Evolutionary conservation across 1,140 invertebrate genomes (phyloP).

Genomic region (Papilio polytes): DNA sequence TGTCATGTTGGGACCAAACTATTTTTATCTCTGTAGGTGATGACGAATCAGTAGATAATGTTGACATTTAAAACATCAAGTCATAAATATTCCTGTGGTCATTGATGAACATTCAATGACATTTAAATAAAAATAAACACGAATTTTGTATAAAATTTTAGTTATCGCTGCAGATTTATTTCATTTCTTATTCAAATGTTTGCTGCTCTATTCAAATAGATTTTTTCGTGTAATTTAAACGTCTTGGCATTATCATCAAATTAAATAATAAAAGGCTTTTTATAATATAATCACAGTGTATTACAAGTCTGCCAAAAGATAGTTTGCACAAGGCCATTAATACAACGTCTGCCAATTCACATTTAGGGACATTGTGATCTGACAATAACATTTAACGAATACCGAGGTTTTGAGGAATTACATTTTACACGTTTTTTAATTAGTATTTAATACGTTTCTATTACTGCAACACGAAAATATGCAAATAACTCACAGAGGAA

Average conservation of each 20-base stretch:
- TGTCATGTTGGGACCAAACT: background rate
- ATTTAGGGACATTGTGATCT: background rate
- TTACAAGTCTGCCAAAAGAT: background rate
- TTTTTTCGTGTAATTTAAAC: background rate
- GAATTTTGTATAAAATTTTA: background rate
- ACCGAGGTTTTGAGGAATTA: background rate
- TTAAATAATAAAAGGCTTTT: background rate
- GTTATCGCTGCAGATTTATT: background rate
- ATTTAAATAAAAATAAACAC: background rate
- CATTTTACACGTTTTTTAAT: background rate
- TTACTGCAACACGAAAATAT: background rate
- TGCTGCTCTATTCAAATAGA: background rate
- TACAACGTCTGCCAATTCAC: no score
- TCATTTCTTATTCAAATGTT: background rate
- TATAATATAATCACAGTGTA: no score
- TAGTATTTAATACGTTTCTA: background rate
- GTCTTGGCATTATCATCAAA: background rate
- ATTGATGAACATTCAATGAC: background rate
- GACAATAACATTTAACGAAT: background rate
- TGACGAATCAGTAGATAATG: background rate
- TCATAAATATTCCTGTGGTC: background rate
- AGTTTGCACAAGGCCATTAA: no score
- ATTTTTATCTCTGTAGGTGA: background rate
- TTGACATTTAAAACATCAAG: background rate
- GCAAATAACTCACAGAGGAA: background rate